Conservation (phyloP, 1,140 invertebrate genomes). For the Drosophila aff. region DNA sequence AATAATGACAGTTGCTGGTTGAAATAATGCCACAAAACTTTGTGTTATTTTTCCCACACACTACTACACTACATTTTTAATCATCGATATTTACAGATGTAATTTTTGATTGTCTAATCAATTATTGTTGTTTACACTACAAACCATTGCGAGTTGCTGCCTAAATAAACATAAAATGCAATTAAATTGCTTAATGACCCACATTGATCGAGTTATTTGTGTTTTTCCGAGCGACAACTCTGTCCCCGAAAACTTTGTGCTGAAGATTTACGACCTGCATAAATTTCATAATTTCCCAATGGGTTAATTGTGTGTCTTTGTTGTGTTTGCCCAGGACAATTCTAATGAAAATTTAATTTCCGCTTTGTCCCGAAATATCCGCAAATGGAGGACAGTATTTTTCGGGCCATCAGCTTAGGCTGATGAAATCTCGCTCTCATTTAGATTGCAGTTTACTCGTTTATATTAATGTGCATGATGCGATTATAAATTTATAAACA, state of each 20-base stretch:
- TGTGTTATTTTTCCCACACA: conserved; percentile 5
- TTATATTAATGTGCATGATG: conserved; percentile 13
- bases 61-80: conserved; percentile 18
- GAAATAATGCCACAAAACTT: neutral
- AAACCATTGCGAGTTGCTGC: conserved; percentile 21
- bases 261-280: conserved; percentile 43
- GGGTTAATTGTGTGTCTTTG: conserved; percentile 46
- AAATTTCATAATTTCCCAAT: conserved; percentile 51
- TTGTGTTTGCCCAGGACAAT: conserved; percentile 21
- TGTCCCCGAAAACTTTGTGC: conserved; percentile 23
- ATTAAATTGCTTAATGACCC: conserved; percentile 71
- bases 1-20: conserved; percentile 12
- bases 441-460: conserved; percentile 12
- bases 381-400: conserved; percentile 14
- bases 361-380: conserved; percentile 20
- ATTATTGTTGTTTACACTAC: conserved; percentile 67
- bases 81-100: conserved; percentile 56
- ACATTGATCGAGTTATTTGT: conserved; percentile 64
- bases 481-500: conserved; percentile 14
- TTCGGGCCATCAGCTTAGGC: conserved; percentile 11
- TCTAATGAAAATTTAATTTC: conserved; percentile 61
- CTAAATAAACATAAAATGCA: conserved; percentile 70
- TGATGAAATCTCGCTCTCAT: conserved; percentile 16
- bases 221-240: conserved; percentile 39
- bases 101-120: conserved; percentile 61